A percentile compares a stretch with the other conserved stretches of the same genome.
These are phyloP conservation scores for Tinea semifulvella DNA, from an alignment of 2,888 invertebrate species.

Conservation along the genomic window DNA sequence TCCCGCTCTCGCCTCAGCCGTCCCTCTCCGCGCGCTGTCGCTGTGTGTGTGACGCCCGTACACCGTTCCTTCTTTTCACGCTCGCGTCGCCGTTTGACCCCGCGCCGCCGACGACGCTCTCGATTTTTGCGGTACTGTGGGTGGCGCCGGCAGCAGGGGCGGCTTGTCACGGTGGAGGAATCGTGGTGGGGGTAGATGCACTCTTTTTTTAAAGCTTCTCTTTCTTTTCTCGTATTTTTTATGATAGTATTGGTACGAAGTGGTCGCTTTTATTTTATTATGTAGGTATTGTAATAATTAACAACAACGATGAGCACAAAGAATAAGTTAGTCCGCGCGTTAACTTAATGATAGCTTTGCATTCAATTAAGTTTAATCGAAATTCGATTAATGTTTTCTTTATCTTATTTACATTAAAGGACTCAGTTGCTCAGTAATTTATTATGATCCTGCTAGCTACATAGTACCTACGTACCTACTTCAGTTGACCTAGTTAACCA, in stretches of 20 bases:
- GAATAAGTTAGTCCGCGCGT: constrained; percentile 51
- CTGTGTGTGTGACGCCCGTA: constrained; percentile 45
- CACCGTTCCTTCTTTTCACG: constrained; percentile 65
- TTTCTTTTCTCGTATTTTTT: constrained; percentile 66
- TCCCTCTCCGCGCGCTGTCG: constrained; percentile 56
- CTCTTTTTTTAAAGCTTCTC: constrained; percentile 66
- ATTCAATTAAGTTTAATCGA: constrained; percentile 61
- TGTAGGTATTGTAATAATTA: constrained; percentile 65
- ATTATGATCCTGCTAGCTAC: no score
- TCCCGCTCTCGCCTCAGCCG: constrained; percentile 59
- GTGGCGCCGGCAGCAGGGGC: constrained; percentile 67
- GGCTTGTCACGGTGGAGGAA: constrained; percentile 53
- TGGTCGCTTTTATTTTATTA: constrained; percentile 64
- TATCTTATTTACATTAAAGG: no score
- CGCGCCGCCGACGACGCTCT: constrained; percentile 62
- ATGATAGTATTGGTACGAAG: constrained; percentile 58
- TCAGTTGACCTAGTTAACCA: no score
- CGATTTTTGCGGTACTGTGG: constrained; percentile 73
- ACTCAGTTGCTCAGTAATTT: no score
- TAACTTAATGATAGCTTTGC: constrained; percentile 59
- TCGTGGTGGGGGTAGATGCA: constrained; percentile 61
- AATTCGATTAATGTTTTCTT: constrained; percentile 50
- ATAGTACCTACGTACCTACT: no score
- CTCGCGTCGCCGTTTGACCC: constrained; percentile 66
- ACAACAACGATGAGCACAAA: constrained; percentile 60